These are phyloP conservation scores for Drosophila dives DNA, from an alignment of 2,888 invertebrate species.

Conservation along the genomic window DNA sequence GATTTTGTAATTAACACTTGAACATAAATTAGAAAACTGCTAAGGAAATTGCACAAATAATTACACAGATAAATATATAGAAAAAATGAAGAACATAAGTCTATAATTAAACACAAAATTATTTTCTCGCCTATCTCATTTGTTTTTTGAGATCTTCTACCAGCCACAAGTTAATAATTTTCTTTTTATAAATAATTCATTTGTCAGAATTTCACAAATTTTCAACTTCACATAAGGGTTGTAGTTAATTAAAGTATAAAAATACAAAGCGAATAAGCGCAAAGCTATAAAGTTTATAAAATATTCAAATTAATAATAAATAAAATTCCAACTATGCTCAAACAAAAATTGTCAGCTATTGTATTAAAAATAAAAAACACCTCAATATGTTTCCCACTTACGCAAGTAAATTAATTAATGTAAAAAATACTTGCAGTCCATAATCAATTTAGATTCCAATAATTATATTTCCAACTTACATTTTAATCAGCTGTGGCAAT, in stretches of 20 bases:
- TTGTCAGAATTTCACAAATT: background rate
- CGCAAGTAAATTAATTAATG: background rate
- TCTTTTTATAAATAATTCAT: background rate
- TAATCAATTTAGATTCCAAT: background rate
- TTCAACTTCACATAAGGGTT: background rate
- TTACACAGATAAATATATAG: background rate
- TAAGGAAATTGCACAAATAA: no score
- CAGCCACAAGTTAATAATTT: background rate
- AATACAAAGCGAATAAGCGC: background rate
- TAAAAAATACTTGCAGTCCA: background rate
- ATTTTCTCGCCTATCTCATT: background rate
- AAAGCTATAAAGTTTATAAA: background rate
- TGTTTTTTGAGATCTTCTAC: background rate
- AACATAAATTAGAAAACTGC: background rate
- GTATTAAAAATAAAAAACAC: background rate
- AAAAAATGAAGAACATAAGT: background rate
- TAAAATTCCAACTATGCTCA: background rate
- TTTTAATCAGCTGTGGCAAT: background rate
- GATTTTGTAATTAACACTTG: background rate
- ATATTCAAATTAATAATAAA: background rate
- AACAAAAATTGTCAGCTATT: background rate
- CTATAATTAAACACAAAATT: background rate
- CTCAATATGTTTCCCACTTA: background rate
- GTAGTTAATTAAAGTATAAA: background rate
- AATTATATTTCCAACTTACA: background rate